phyloP scores from a whole-genome alignment of 2,113 vertebrate genomes.

The Percopsis transmontana region DNA sequence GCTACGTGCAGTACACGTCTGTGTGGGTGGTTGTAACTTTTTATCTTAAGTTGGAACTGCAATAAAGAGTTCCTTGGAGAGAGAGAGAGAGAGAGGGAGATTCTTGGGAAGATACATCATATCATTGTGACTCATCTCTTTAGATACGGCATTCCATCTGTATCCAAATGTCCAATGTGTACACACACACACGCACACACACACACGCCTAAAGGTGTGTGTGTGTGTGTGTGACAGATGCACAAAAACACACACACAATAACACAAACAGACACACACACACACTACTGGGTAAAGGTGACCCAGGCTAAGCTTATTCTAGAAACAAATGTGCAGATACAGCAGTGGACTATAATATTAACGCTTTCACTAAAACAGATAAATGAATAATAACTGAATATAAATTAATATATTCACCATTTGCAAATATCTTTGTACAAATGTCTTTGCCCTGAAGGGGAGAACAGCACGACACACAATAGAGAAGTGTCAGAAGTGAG shows the following conservation, averaged over 20 bases:
- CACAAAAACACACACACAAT: background rate
- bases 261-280: background rate
- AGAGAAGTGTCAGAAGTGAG: slow-evolving; percentile 32
- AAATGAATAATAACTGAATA: slow-evolving; percentile 26
- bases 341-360: slow-evolving; percentile 24
- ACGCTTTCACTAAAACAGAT: slow-evolving; percentile 23
- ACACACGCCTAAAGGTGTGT: too few species aligned
- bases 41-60: slow-evolving; percentile 31
- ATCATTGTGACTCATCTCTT: slow-evolving; percentile 10
- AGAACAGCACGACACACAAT: slow-evolving; percentile 20
- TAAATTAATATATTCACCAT: slow-evolving; percentile 15
- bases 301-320: slow-evolving; percentile 23
- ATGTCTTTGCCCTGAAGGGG: slow-evolving; percentile 21
- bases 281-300: slow-evolving; percentile 31
- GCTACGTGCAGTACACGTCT: background rate
- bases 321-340: slow-evolving; percentile 7
- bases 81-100: background rate
- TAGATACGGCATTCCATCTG: background rate
- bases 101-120: slow-evolving; percentile 44
- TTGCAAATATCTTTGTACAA: background rate
- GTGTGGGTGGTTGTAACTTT: background rate
- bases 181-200: background rate
- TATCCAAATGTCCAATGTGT: too few species aligned
- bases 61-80: background rate
- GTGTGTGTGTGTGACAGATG: too few species aligned